Evolutionary conservation across 2,888 invertebrate species (phyloP).

Genomic region (Lasius platythorax): DNA sequence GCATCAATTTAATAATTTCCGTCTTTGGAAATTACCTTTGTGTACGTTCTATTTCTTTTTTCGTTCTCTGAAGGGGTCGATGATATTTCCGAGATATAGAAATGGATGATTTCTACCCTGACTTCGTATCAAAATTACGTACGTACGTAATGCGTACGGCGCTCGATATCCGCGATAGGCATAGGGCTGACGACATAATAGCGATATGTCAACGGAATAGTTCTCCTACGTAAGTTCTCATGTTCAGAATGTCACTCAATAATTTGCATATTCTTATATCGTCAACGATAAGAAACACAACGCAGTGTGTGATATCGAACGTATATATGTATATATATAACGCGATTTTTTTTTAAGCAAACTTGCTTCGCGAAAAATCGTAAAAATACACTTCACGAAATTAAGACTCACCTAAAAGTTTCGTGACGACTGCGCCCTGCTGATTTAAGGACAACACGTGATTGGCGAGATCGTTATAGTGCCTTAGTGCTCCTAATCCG

Average conservation of each 20-base stretch:
- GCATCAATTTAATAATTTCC: neutral
- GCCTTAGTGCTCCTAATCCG: conserved; percentile 91
- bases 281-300: conserved; percentile 38
- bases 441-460: conserved; percentile 93
- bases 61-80: conserved; percentile 24
- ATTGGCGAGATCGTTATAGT: conserved; percentile 94
- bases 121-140: conserved; percentile 45
- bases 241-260: conserved; percentile 43
- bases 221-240: conserved; percentile 29
- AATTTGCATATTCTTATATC: conserved; percentile 55
- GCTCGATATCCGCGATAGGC: conserved; percentile 37
- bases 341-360: neutral
- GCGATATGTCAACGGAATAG: conserved; percentile 53
- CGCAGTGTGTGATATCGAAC: conserved; percentile 45
- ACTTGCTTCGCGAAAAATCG: neutral
- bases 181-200: conserved; percentile 42
- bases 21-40: conserved; percentile 4
- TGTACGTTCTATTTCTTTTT: conserved; percentile 5
- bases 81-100: conserved; percentile 15
- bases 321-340: conserved; percentile 18
- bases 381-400: neutral
- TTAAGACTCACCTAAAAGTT: conserved; percentile 92
- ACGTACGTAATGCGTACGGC: conserved; percentile 34
- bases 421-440: conserved; percentile 95
- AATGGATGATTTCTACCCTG: conserved; percentile 34